These are phyloP conservation scores for Falco columbarius DNA, from an alignment of 2,797 vertebrate species.

Conservation along the genomic window DNA sequence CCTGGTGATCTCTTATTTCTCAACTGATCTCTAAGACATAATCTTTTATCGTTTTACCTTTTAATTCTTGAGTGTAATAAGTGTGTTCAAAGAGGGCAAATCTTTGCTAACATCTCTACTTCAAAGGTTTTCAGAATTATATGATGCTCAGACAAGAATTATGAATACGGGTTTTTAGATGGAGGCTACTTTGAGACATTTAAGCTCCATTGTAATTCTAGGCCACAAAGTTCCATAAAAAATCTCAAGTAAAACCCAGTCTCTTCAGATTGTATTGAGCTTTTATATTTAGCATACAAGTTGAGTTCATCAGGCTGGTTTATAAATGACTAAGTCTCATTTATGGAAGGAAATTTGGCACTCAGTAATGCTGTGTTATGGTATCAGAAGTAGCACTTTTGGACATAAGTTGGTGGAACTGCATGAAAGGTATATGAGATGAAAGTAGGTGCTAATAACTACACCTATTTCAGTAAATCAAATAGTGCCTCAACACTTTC, in stretches of 20 bases:
- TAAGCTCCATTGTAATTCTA: neutral
- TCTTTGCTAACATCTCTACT: neutral
- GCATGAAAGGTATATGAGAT: neutral
- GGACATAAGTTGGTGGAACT: neutral
- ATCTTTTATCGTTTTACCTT: neutral
- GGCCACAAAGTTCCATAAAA: neutral
- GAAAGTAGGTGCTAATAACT: neutral
- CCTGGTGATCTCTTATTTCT: neutral
- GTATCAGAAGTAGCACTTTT: neutral
- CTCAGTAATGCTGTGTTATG: neutral
- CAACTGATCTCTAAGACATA: rapidly evolving
- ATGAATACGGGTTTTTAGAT: neutral
- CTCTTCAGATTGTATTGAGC: neutral
- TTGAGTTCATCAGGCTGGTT: neutral
- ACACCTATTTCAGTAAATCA: neutral
- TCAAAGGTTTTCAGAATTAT: neutral
- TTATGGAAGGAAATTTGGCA: neutral
- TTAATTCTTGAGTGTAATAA: neutral
- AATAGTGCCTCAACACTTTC: neutral
- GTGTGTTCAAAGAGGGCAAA: neutral
- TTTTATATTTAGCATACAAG: neutral
- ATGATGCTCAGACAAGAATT: neutral
- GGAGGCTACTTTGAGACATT: neutral
- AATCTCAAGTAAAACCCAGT: neutral
- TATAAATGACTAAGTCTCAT: neutral